Evolutionary conservation across 2,113 vertebrate species (phyloP), one percentile per base, ranked within the genome.

Genomic region (Lanius collurio): DNA sequence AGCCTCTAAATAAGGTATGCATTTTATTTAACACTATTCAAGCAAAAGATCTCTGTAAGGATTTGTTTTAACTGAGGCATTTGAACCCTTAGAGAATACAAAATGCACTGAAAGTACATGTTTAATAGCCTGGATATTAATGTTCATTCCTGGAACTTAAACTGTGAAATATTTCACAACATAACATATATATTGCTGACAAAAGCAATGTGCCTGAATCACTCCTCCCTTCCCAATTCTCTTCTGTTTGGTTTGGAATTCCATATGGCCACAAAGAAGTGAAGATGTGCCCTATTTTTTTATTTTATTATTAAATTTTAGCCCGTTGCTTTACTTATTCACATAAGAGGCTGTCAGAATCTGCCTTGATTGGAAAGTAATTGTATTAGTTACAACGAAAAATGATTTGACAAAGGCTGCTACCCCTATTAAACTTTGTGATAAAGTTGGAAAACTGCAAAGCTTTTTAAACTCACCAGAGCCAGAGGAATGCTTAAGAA

Each of bases 261-360:
- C 68, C 26, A 67, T 42, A 22, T 83, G 35, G 49, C 93, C 78
- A 94, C 12, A 35, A 96, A 44, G 69, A 97, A 94, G 82, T 87
- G 46, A 94, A 94, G 33, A 71, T 70, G 57, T 33, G 93, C 44
- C 71, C 42, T 49, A 13, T 9, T 35, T 37, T 41, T 64, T 46
- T 17, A 49, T 49, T 59, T 77, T 39, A 83, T 39, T 8, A 27
- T 31, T 76, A 47, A 68, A 62, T 88, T 83, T 71, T 97, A 94
- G 97, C 82, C 94, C 93, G 33, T 73, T 94, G 92, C 80, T 96
- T 86, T 96, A 91, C 89, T 92, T 83, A 92, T 73, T 97, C 97
- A 98, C 96, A 96, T 96, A 95, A 97, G 94, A 96, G 75, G 84
- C 85, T 98, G 93, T 97, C 93, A 97, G 92, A 96, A 95, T 96